Base-by-base conservation (phyloP, 2,888 invertebrate genomes). In the Oxycera nigricornis region DNA sequence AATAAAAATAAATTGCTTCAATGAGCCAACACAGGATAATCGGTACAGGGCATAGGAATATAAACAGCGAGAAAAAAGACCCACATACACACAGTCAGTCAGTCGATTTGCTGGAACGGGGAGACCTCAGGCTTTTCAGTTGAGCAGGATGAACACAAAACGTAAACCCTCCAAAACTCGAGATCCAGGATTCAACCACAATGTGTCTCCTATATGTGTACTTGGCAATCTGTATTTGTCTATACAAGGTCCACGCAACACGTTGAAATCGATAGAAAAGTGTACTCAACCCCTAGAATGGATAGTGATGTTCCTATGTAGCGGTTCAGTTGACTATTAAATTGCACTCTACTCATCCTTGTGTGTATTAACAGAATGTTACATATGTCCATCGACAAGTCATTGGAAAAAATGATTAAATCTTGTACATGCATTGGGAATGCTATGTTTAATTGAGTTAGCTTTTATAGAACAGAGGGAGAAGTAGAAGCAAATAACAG, bases 1-100 rank as follows among this genome's bases (percentile, higher is more conserved):
- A 72, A 72, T 72, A 72, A 57, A 72, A 72, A 72, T 72, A 72
- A 72, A 72, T 72, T 72, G 72, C 72, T 72, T 72, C 59, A 72
- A 72, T 59, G 57, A 72, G 59, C 57, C 59, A 41, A 26, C 72
- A 30, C 30, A 72, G 59, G 41, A 72, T 72, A 72, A 52, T 57
- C 59, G 59, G 59, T 72, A 41, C 57, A 9, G 39, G n/a, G 70
- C 17, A 55, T 26, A 61, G n/a, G 30, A 61, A 61, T 30, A 31
- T 28, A 61, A 61, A 30, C 55, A 55, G 55, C 55, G 14, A 7
- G 9, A 55, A 24, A 20, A 55, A 55, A 14, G 46, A n/a, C 46
- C 11, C 46, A 46, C 46, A 7, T 2, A 46, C 46, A 46, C 17
- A 46, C 46, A 46, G n/a, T n/a, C n/a, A n/a, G n/a, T n/a, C n/a